Evolutionary conservation across 2,888 invertebrate genomes (phyloP).

Genomic region (Tiliacea aurago): DNA sequence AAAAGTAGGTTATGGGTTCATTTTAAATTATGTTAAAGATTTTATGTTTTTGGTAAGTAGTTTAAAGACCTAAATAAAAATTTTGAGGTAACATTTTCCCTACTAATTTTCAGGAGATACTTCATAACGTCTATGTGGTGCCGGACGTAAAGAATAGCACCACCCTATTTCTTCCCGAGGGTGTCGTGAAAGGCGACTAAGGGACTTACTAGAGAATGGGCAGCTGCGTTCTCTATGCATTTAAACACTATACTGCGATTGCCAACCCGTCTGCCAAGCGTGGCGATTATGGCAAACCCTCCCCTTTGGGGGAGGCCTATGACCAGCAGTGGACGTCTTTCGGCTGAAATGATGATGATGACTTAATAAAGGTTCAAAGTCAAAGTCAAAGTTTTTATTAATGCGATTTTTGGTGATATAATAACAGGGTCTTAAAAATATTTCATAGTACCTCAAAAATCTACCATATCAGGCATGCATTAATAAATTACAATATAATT

Average conservation of each 20-base stretch:
- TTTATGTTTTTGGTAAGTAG: neutral
- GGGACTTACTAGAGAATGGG: neutral
- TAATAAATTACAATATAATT: too few species aligned
- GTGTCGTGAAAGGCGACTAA: too few species aligned
- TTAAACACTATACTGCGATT: neutral
- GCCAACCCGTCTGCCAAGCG: neutral
- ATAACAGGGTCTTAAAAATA: too few species aligned
- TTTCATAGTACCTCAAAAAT: too few species aligned
- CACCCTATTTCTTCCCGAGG: too few species aligned
- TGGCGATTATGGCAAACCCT: neutral
- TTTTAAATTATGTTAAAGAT: neutral
- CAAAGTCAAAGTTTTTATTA: too few species aligned
- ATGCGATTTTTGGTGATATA: too few species aligned
- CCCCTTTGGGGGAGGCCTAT: neutral
- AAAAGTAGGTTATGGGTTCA: neutral
- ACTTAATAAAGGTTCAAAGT: too few species aligned
- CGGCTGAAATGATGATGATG: neutral
- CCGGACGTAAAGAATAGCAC: too few species aligned
- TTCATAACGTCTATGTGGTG: too few species aligned
- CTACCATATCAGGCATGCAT: too few species aligned
- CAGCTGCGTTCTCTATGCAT: neutral
- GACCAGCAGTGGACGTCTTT: neutral
- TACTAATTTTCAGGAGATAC: neutral
- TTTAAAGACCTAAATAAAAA: neutral
- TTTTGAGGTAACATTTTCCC: neutral